Conservation (phyloP, 2,797 vertebrate species). For the Darevskia mixta region DNA sequence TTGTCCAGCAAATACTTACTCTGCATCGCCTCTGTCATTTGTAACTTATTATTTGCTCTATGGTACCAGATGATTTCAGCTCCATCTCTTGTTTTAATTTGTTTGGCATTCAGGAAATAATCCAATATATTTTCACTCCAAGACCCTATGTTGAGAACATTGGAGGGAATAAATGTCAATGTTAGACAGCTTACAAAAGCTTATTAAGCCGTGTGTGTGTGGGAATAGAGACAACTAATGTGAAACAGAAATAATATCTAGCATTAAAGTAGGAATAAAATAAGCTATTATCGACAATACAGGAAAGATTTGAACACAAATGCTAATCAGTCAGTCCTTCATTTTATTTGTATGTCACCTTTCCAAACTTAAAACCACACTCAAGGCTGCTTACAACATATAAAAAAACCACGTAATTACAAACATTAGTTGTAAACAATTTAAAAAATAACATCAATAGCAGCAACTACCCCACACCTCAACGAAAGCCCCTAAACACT, state of each 20-base stretch:
- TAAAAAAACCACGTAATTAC: too few relatives aligned
- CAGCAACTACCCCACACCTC: too few relatives aligned
- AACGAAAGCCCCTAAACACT: too few relatives aligned
- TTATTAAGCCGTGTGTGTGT: neutral
- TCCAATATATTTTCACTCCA: slow-evolving; percentile 80
- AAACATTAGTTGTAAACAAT: too few relatives aligned
- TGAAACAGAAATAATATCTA: neutral
- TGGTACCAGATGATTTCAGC: slow-evolving; percentile 88
- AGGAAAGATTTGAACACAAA: neutral
- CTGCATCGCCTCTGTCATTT: slow-evolving; percentile 78
- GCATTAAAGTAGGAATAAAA: neutral
- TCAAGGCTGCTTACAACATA: too few relatives aligned
- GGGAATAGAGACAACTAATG: too few relatives aligned
- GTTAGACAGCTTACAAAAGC: slow-evolving; percentile 7
- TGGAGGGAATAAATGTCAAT: slow-evolving; percentile 5
- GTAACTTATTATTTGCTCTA: slow-evolving; percentile 85
- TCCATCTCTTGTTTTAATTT: slow-evolving; percentile 79
- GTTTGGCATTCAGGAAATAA: slow-evolving; percentile 78
- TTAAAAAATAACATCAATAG: too few relatives aligned
- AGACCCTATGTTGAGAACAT: slow-evolving; percentile 63
- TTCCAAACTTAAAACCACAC: too few relatives aligned
- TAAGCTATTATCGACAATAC: neutral
- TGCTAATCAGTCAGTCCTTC: too few relatives aligned
- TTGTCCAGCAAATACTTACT: slow-evolving; percentile 77
- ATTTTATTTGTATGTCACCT: too few relatives aligned